These are phyloP conservation scores for Stigmatopora nigra DNA, from an alignment of 2,113 vertebrate species.

Conservation along the genomic window DNA sequence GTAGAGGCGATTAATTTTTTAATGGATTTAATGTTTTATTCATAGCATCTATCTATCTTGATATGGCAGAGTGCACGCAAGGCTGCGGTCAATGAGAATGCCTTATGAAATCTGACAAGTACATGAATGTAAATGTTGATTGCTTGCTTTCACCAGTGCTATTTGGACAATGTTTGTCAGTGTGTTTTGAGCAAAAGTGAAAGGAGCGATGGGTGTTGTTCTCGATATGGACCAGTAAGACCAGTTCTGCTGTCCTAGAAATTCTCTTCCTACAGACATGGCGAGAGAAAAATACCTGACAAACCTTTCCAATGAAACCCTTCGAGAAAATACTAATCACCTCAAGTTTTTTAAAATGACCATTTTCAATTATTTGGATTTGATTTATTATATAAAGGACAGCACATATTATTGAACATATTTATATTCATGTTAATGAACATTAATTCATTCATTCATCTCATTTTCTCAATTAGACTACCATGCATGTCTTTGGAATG, in stretches of 20 bases:
- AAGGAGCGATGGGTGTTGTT: slow-evolving; percentile 41
- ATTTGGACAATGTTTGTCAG: slow-evolving; percentile 2
- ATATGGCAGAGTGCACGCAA: slow-evolving; percentile 42
- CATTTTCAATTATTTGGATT: too few species aligned
- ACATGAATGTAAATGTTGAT: not conserved
- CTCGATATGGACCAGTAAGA: slow-evolving; percentile 40
- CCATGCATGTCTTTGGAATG: too few species aligned
- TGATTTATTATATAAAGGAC: too few species aligned
- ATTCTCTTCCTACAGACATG: slow-evolving; percentile 36
- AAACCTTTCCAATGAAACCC: slow-evolving; percentile 9
- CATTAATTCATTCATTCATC: too few species aligned
- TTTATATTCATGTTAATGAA: too few species aligned
- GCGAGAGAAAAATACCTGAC: slow-evolving; percentile 27
- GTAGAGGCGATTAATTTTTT: slow-evolving; percentile 70
- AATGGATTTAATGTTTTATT: slow-evolving; percentile 75
- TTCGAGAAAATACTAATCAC: slow-evolving; percentile 8
- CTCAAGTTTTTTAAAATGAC: not conserved
- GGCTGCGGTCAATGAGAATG: slow-evolving; percentile 31
- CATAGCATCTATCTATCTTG: slow-evolving; percentile 54
- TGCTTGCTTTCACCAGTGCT: not conserved
- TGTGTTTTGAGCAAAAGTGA: slow-evolving; percentile 11
- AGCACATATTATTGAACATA: too few species aligned
- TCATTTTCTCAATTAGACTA: too few species aligned
- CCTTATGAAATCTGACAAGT: slow-evolving; percentile 13
- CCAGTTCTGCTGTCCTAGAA: slow-evolving; percentile 52